Base-by-base conservation (phyloP, 2,797 vertebrate species). In the Tadarida brasiliensis region DNA sequence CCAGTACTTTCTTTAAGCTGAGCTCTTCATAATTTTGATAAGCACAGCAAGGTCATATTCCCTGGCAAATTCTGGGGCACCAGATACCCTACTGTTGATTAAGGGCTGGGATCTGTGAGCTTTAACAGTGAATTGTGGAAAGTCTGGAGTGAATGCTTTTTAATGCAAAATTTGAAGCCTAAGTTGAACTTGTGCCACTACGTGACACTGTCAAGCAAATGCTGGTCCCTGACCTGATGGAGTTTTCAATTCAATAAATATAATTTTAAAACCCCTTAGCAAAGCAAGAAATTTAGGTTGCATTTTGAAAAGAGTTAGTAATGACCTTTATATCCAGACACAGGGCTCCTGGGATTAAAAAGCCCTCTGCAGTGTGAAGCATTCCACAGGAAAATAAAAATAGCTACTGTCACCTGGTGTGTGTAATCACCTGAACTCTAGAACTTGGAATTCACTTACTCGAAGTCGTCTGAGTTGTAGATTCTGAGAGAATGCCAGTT, bases 201-300 rank as follows among this genome's bases (percentile, higher is more conserved):
- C 71, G 51, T 39, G 7, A 54, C 35, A 24, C 14, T 49, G 14
- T 39, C 54, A 8, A 74, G 57, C 78, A 87, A 91, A 82, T 90
- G 17, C 78, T 84, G 9, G 44, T 16, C 61, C 19, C 47, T 87
- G 59, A 82, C 11, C 11, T 54, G 87, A 30, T 17, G 49, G 35
- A 84, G 8, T 28, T 65, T 89, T 77, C 35, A 61, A 12, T 81
- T 92, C 74, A 96, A 68, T 85, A 90, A 67, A 96, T 95, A 96
- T 82, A 71, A 78, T 39, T 94, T 78, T 3, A 87, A 93, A 97
- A 90, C 10, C 89, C 30, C 12, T 97, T 96, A 96, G 94, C 76
- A 92, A 97, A 96, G 95, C 68, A 96, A 96, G 44, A 98, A 97
- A 96, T 19, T 97, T 97, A 93, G 49, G 86, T 12, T 56, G 17